Conservation (phyloP, 2,888 invertebrate species). For the Palloptera scutellata region DNA sequence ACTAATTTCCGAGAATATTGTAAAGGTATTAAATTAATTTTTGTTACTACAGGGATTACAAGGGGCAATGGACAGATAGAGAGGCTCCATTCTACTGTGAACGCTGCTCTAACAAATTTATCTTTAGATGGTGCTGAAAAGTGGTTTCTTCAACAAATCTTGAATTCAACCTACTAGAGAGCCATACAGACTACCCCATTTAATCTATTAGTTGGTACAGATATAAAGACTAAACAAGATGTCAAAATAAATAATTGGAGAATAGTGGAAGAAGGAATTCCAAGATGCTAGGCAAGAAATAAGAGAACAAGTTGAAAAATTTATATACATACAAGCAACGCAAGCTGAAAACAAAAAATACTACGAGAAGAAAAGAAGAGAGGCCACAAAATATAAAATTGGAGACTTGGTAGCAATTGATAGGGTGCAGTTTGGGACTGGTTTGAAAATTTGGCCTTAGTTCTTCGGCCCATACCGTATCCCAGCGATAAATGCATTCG, state of each 20-base stretch:
- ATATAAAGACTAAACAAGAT: slow-evolving; percentile 23
- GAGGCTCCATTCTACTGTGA: slow-evolving; percentile 29
- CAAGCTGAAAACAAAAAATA: slow-evolving; percentile 37
- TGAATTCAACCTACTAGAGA: slow-evolving; percentile 27
- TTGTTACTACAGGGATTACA: slow-evolving; percentile 34
- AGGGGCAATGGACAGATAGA: slow-evolving; percentile 34
- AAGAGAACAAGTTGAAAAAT: slow-evolving; percentile 20
- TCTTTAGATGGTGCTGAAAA: slow-evolving; percentile 28
- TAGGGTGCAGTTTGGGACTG: slow-evolving; percentile 54
- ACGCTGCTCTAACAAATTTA: slow-evolving; percentile 29
- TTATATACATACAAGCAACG: slow-evolving; percentile 27
- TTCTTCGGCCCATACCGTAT: slow-evolving; percentile 56
- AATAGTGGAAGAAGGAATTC: not conserved
- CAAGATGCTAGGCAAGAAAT: not conserved
- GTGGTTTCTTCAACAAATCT: slow-evolving; percentile 32
- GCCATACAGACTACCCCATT: slow-evolving; percentile 29
- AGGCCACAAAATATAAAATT: slow-evolving; percentile 30
- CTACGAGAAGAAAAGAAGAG: slow-evolving; percentile 33
- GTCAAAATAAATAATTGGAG: slow-evolving; percentile 21
- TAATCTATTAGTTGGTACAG: slow-evolving; percentile 23
- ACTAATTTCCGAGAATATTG: slow-evolving; percentile 53
- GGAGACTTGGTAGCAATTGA: slow-evolving; percentile 47
- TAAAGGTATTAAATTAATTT: slow-evolving; percentile 31
- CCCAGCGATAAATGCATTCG: slow-evolving; percentile 39
- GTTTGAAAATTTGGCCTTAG: slow-evolving; percentile 52